Evolutionary conservation across 2,888 invertebrate genomes (phyloP), one percentile per base, ranked within the genome.

Genomic region (Thymelicus sylvestris): DNA sequence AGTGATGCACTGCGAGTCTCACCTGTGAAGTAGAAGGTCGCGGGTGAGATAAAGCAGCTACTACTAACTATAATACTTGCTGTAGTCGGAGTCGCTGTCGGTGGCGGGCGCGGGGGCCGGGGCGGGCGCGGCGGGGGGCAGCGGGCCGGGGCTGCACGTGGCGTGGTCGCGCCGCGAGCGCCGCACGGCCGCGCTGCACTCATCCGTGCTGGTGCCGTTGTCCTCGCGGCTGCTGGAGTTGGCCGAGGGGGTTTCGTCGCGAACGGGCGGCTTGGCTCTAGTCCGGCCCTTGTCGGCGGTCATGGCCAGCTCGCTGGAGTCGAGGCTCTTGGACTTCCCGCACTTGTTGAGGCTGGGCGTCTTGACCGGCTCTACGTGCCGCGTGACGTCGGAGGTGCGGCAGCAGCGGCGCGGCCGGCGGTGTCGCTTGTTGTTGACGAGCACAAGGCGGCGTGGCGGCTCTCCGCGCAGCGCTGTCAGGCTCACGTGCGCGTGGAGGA

Each of bases 271-370:
- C 15, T 84, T 83, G 8, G 77, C 71, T 44, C 81, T 79, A 6
- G 80, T 75, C 66, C 79, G 83, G 13, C 90, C 91, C 76, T 84
- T 86, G n/a, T 95, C 94, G 50, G 90, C 92, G 47, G 94, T 92
- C 7, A 95, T 95, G 62, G 96, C 95, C 78, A 97, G 94, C 83
- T 97, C 97, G 80, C 97, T 97, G 0, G 97, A 98, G 84, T 98
- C 98, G 55, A 98, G 92, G 80, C 97, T 98, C 78, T 96, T 96
- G 0, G 97, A 97, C 85, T 97, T 97, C 0, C 97, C 97, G 79
- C 96, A 96, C 76, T 95, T 95, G 72, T 95, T 95, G 60, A 97
- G 87, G 72, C 95, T 93, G 0, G 95, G 95, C 13, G 87, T 86
- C 76, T 83, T 88, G 41, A 75, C 73, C 52, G 74, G 78, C 74